Evolutionary conservation across 2,113 vertebrate genomes (phyloP), one percentile per base, ranked within the genome.

Genomic region (Sylvia atricapilla): DNA sequence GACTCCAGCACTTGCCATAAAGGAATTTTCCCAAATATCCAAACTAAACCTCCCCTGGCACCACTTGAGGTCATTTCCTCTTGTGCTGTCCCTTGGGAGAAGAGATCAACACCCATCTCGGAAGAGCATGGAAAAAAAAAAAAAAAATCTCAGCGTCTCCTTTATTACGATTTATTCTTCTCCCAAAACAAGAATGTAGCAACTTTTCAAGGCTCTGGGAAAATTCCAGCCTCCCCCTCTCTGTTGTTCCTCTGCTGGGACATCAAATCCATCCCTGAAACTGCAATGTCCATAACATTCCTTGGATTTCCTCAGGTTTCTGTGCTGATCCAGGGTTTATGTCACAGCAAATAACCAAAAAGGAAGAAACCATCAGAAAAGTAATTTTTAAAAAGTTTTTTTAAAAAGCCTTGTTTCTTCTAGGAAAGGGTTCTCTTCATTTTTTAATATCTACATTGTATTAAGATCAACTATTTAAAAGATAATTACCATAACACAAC

Each of bases 351-450:
- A 69, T 13, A 43, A 17, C 7, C 9, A 80, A 19, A 72, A 49
- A 33, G 5, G 68, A 62, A 58, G 5, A 85, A 86, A 58, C 1
- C 24, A 55, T 10, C 11, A 12, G 10, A 22, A 13, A 37, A 62
- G 10, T 28, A 0, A 19, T n/a, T 31, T 55, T 7, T 2, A n/a
- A 56, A n/a, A 37, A n/a, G 17, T 20, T 31, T 16, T 16, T 6
- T 41, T 41, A 41, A 27, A 24, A 74, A 5, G 0, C 3, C 13
- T 4, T 24, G 18, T 66, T 58, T 52, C n/a, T 53, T 39, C 20
- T 11, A 64, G 11, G 16, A 64, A 72, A 64, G 11, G 8, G 3
- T 44, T 23, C 41, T 75, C 49, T 69, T 24, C 0, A 10, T 37
- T 89, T 70, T 31, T 70, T 39, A 74, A 17, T 47, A 41, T 35